These are phyloP conservation scores for Halcyon smyrnensis DNA, from an alignment of 2,797 vertebrate species.

Conservation along the genomic window DNA sequence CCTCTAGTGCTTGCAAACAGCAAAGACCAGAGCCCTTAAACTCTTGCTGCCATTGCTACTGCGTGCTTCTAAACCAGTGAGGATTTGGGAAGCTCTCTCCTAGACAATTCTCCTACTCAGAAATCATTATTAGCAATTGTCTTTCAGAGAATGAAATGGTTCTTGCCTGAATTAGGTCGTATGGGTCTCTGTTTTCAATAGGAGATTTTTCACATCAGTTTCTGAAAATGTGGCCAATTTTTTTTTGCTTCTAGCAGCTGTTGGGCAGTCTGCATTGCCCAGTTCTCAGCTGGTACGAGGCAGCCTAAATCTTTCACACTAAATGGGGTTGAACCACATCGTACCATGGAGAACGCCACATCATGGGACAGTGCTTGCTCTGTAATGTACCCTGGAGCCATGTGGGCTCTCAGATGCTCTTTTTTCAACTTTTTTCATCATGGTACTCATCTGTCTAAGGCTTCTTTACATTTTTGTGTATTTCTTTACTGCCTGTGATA, in stretches of 20 bases:
- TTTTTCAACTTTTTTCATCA: background rate
- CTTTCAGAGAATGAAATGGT: background rate
- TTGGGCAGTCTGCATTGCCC: background rate
- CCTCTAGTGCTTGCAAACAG: background rate
- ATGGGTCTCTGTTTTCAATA: background rate
- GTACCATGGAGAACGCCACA: background rate
- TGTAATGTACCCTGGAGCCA: background rate
- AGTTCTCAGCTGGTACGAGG: background rate
- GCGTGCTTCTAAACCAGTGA: background rate
- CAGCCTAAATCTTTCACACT: background rate
- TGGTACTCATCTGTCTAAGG: background rate
- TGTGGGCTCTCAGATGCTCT: background rate
- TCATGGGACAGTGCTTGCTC: background rate
- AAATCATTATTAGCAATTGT: background rate
- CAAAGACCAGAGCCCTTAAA: background rate
- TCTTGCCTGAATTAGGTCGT: background rate
- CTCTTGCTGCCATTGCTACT: background rate
- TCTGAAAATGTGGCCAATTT: background rate
- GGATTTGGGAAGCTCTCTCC: background rate
- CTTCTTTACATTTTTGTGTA: background rate
- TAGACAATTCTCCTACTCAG: background rate
- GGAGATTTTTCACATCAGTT: background rate
- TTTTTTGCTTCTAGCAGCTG: background rate
- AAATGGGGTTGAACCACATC: background rate
- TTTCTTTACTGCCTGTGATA: background rate